Evolutionary conservation across 2,888 invertebrate species (phyloP).

Genomic region (Coleophora flavipennella): DNA sequence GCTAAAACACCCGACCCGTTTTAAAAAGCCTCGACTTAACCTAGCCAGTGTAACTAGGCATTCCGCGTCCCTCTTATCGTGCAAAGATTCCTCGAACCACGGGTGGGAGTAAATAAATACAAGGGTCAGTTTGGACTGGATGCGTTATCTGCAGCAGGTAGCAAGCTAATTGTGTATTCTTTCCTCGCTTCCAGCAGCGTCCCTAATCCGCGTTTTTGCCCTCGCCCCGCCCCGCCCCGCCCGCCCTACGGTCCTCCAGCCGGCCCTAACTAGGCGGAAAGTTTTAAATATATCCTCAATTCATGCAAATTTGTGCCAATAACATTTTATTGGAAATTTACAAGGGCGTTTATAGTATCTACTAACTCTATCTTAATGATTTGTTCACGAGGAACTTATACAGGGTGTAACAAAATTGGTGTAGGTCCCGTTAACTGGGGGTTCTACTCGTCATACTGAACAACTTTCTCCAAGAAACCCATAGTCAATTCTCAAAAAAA

Average conservation of each 20-base stretch:
- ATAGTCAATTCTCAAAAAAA: too few relatives aligned
- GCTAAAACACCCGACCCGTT: conserved; percentile 53
- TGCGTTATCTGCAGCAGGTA: conserved; percentile 66
- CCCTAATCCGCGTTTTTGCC: conserved; percentile 49
- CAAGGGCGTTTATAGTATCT: conserved; percentile 9
- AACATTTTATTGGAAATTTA: conserved; percentile 26
- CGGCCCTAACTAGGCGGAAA: conserved; percentile 64
- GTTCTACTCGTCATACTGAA: too few relatives aligned
- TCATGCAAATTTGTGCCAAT: conserved; percentile 46
- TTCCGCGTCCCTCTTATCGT: conserved; percentile 24
- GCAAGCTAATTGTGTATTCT: conserved; percentile 72
- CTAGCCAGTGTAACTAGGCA: conserved; percentile 39
- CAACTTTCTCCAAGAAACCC: too few relatives aligned
- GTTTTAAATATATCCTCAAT: conserved; percentile 53
- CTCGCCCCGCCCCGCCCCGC: conserved; percentile 41
- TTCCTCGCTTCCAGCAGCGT: conserved; percentile 64
- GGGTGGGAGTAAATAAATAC: conserved; percentile 25
- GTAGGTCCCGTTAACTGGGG: too few relatives aligned
- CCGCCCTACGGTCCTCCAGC: conserved; percentile 32
- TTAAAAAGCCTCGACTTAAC: conserved; percentile 58
- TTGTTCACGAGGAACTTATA: too few relatives aligned
- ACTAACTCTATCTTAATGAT: background rate
- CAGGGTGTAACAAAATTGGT: too few relatives aligned
- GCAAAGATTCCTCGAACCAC: conserved; percentile 21
- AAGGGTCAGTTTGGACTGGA: conserved; percentile 42